These are phyloP conservation scores for Drosophila kurseongensis DNA, from an alignment of 1,140 invertebrate genomes.

Conservation along the genomic window DNA sequence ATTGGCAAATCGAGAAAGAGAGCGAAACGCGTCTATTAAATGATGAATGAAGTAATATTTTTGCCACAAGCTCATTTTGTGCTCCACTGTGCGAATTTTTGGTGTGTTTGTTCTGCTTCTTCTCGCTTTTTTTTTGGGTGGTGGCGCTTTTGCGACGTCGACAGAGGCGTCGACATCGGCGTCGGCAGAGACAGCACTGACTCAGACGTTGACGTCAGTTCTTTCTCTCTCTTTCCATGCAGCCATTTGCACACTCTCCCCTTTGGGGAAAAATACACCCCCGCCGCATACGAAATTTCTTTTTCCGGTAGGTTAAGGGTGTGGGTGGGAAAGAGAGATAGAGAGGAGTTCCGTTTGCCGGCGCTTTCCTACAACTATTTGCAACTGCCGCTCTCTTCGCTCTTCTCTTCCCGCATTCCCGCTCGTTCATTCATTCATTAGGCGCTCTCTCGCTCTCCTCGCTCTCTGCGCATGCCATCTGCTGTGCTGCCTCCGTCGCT, in stretches of 20 bases:
- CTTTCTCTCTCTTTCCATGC: constrained; percentile 25
- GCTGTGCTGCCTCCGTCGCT: constrained; percentile 29
- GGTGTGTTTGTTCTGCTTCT: constrained; percentile 37
- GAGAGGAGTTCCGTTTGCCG: constrained; percentile 51
- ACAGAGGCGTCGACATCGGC: constrained; percentile 23
- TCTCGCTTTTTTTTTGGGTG: constrained; percentile 61
- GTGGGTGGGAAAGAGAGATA: constrained; percentile 32
- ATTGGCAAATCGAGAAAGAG: constrained; percentile 26
- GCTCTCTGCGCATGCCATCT: constrained; percentile 41
- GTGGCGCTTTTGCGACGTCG: constrained; percentile 57
- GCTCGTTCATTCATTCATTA: constrained; percentile 65
- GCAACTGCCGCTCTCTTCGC: constrained; percentile 30
- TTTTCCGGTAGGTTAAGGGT: constrained; percentile 51
- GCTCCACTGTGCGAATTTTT: constrained; percentile 69
- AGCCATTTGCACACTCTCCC: constrained; percentile 16
- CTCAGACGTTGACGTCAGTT: constrained; percentile 62
- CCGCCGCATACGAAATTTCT: constrained; percentile 46
- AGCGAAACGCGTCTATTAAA: constrained; percentile 8
- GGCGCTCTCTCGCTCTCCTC: constrained; percentile 21
- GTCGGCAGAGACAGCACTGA: constrained; percentile 40
- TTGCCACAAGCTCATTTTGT: constrained; percentile 34
- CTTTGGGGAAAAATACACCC: constrained; percentile 63
- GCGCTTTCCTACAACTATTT: constrained; percentile 72
- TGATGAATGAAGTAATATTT: constrained; percentile 71
- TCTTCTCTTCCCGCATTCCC: constrained; percentile 34